These are phyloP conservation scores for Trypoxylus dichotomus DNA, from an alignment of 1,140 invertebrate species.

Conservation along the genomic window DNA sequence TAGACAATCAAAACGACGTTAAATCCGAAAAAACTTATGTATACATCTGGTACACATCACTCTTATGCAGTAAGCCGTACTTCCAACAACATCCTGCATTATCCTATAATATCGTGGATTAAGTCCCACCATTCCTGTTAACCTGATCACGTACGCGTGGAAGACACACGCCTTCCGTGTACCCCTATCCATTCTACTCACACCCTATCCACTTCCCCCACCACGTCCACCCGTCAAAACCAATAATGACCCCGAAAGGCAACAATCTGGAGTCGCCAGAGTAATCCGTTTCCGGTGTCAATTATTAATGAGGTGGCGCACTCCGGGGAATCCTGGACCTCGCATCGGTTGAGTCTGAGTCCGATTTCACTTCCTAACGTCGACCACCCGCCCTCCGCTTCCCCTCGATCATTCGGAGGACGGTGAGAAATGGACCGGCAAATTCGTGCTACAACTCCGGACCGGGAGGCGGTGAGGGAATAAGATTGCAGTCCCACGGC, in stretches of 20 bases:
- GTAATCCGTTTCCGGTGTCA: slow-evolving; percentile 18
- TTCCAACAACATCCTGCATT: background rate
- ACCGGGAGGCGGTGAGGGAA: background rate
- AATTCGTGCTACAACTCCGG: slow-evolving; percentile 14
- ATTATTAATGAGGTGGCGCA: slow-evolving; percentile 21
- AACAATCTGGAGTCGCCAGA: slow-evolving; percentile 20
- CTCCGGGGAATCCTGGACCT: background rate
- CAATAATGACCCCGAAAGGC: slow-evolving; percentile 22
- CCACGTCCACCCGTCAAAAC: background rate
- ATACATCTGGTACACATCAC: too few species aligned
- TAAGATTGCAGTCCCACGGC: slow-evolving; percentile 15
- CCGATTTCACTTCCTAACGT: slow-evolving; percentile 4
- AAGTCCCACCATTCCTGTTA: background rate
- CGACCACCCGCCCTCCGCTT: background rate
- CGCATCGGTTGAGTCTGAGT: slow-evolving; percentile 11
- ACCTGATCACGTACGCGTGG: slow-evolving; percentile 13
- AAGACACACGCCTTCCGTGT: background rate
- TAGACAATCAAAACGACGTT: too few species aligned
- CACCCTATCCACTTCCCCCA: background rate
- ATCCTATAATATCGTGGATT: background rate
- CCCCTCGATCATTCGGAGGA: slow-evolving; percentile 1
- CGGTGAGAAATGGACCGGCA: slow-evolving; percentile 13
- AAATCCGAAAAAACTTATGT: too few species aligned
- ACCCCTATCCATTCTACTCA: background rate
- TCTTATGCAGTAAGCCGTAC: background rate